Evolutionary conservation across 2,113 vertebrate genomes (phyloP).

Genomic region (Ia io): DNA sequence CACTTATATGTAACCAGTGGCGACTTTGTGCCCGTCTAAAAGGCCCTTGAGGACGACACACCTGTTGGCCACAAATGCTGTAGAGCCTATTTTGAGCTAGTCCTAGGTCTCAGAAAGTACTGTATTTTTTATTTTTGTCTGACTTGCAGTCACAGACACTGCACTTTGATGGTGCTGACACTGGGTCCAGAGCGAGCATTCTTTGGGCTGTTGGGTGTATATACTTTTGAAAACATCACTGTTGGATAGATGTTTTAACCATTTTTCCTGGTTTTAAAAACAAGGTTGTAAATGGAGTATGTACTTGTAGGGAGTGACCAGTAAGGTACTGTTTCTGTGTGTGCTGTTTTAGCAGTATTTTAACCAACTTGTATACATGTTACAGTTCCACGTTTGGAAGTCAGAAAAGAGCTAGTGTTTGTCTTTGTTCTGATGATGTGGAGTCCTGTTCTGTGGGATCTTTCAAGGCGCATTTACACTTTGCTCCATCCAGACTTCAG

Average conservation of each 20-base stretch:
- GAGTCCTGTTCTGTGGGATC: conserved; percentile 60
- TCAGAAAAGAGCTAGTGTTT: conserved; percentile 77
- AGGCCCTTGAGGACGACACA: conserved; percentile 54
- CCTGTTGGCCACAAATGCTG: conserved; percentile 76
- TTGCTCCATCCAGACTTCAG: conserved; percentile 24
- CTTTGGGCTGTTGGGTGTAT: conserved; percentile 79
- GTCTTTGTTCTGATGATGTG: conserved; percentile 75
- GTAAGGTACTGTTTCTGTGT: conserved; percentile 81
- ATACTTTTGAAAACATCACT: conserved; percentile 79
- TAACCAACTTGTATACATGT: conserved; percentile 80
- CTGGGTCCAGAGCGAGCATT: conserved; percentile 76
- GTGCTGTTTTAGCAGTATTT: conserved; percentile 83
- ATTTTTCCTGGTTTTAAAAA: conserved; percentile 69
- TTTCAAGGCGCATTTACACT: conserved; percentile 45
- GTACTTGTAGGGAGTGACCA: conserved; percentile 78
- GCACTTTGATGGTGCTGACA: conserved; percentile 84
- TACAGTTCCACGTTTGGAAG: conserved; percentile 72
- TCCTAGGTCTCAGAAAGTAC: conserved; percentile 81
- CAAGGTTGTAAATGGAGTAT: conserved; percentile 60
- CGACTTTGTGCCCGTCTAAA: conserved; percentile 47
- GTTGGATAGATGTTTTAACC: conserved; percentile 72
- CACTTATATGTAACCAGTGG: conserved; percentile 46
- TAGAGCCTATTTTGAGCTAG: conserved; percentile 75
- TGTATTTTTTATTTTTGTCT: conserved; percentile 76
- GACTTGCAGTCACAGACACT: conserved; percentile 83